Evolutionary conservation across 2,888 invertebrate species (phyloP).

Genomic region (Alviniconcha strummeri): DNA sequence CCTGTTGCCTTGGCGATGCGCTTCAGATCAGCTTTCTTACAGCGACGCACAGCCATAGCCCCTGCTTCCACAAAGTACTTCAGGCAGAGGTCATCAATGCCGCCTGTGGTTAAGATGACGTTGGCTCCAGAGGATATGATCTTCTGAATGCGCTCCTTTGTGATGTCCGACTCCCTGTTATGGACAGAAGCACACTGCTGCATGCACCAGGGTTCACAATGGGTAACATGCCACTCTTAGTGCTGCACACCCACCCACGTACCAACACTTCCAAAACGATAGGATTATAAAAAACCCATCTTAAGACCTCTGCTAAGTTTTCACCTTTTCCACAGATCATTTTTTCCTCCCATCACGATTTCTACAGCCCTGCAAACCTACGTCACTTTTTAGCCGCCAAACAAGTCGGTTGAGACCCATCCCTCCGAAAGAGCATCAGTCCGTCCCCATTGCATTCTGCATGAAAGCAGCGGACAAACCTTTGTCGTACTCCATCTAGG

Average conservation of each 20-base stretch:
- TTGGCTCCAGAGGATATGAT: slow-evolving; percentile 95
- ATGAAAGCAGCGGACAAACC: slow-evolving; percentile 65
- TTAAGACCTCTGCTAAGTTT: no score
- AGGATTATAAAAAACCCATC: no score
- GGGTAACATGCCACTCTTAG: no score
- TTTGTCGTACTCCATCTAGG: slow-evolving; percentile 93
- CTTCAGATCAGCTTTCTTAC: slow-evolving; percentile 96
- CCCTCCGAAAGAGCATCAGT: no score
- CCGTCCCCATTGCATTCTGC: no score
- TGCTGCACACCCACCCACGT: not conserved
- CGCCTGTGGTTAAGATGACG: slow-evolving; percentile 94
- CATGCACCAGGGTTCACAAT: not conserved
- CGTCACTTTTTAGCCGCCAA: no score
- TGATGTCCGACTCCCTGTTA: slow-evolving; percentile 92
- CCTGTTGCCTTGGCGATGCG: slow-evolving; percentile 99
- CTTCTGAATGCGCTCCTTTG: slow-evolving; percentile 97
- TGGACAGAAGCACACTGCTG: not conserved
- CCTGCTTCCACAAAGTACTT: slow-evolving; percentile 99
- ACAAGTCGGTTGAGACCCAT: no score
- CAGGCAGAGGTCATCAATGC: slow-evolving; percentile 98
- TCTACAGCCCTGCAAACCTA: no score
- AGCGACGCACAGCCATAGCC: slow-evolving; percentile 97
- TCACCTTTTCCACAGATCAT: no score
- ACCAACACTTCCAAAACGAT: no score
- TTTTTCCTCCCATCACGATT: no score